Conservation (phyloP, 37 sponge, comb jelly and placozoan species). For the Oscarella lobularis region DNA sequence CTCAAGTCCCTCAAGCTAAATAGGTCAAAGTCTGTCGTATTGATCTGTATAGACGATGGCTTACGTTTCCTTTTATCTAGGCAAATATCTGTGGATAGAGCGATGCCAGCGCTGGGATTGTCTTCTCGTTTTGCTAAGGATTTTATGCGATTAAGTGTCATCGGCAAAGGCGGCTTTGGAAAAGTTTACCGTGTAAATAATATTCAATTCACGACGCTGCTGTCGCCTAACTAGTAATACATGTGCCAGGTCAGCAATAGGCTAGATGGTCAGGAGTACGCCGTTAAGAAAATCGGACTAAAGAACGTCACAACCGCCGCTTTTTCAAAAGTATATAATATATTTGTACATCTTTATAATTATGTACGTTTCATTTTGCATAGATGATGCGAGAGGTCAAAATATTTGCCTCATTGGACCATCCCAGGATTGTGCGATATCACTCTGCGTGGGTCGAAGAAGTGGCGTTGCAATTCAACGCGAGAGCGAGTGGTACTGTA, state of each 20-base stretch:
- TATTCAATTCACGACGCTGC: not conserved
- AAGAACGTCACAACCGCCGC: not conserved
- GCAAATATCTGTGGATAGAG: not conserved
- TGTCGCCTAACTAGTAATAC: not conserved
- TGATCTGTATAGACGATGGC: no score
- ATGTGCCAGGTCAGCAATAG: not conserved
- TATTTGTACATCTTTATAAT: not conserved
- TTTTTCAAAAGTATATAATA: not conserved
- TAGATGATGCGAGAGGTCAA: not conserved
- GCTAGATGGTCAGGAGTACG: not conserved
- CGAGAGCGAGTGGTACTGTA: not conserved
- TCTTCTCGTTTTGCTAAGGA: not conserved
- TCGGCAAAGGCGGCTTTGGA: constrained; percentile 6
- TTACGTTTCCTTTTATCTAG: not conserved
- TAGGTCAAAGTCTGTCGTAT: not conserved
- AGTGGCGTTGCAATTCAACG: not conserved
- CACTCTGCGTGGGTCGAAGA: constrained; percentile 7
- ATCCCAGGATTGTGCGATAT: constrained; percentile 3
- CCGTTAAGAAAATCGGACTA: not conserved
- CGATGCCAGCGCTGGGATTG: not conserved
- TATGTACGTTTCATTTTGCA: not conserved
- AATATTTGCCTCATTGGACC: constrained; percentile 3
- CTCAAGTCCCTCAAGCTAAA: not conserved
- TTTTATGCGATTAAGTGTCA: not conserved
- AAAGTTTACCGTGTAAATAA: not conserved